These are phyloP conservation scores for Mylabris phalerata DNA, from an alignment of 1,140 invertebrate genomes.

Conservation along the genomic window DNA sequence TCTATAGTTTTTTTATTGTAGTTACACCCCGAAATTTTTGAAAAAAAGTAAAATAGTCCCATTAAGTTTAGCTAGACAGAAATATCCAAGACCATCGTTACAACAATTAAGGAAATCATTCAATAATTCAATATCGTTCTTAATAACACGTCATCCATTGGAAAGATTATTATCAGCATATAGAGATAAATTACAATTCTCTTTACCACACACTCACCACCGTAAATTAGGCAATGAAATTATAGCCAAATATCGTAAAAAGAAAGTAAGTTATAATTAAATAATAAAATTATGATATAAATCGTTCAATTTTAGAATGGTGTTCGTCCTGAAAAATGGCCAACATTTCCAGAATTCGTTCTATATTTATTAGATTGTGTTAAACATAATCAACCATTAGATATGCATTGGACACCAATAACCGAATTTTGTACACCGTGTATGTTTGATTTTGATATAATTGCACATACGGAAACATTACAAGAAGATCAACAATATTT, in stretches of 20 bases:
- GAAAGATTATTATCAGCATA: slow-evolving; percentile 85
- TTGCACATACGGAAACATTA: slow-evolving; percentile 84
- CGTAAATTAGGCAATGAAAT: slow-evolving; percentile 71
- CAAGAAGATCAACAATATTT: slow-evolving; percentile 79
- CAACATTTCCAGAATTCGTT: slow-evolving; percentile 71
- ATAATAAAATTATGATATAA: background rate
- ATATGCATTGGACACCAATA: slow-evolving; percentile 89
- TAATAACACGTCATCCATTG: slow-evolving; percentile 84
- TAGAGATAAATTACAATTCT: slow-evolving; percentile 79
- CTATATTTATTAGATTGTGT: slow-evolving; percentile 61
- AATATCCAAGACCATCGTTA: slow-evolving; percentile 66
- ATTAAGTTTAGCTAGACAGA: slow-evolving; percentile 65
- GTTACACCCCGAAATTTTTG: slow-evolving; percentile 65
- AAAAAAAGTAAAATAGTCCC: slow-evolving; percentile 69
- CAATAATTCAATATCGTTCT: slow-evolving; percentile 63
- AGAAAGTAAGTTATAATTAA: slow-evolving; percentile 23
- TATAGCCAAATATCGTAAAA: slow-evolving; percentile 58
- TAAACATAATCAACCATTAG: slow-evolving; percentile 57
- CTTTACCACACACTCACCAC: slow-evolving; percentile 71
- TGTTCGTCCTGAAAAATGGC: slow-evolving; percentile 50
- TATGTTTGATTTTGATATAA: slow-evolving; percentile 77
- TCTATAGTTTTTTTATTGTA: slow-evolving; percentile 30
- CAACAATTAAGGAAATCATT: slow-evolving; percentile 58
- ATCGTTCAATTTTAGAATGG: background rate
- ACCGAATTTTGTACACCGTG: slow-evolving; percentile 84